Percentiles rank a stretch among this genome's conserved stretches.
phyloP scores from a whole-genome alignment of 2,113 vertebrate species.

The Sus scrofa region DNA sequence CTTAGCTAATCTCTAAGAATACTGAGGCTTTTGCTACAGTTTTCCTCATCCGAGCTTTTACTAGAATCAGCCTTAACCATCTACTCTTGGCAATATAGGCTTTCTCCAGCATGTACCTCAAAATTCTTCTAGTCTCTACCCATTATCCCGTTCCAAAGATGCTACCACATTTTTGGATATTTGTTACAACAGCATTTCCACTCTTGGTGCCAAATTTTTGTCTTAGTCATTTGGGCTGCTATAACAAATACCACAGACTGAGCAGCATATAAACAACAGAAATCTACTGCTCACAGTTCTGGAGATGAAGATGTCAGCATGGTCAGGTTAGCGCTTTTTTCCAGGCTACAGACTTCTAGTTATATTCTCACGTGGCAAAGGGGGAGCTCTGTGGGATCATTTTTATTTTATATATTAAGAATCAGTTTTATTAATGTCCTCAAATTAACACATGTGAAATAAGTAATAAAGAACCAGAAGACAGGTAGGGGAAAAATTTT shows the following conservation, averaged over 20 bases:
- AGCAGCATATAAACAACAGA: neutral
- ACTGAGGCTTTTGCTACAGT: neutral
- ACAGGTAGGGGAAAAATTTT: neutral
- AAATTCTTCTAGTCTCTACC: neutral
- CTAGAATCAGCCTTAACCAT: neutral
- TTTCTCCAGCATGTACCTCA: neutral
- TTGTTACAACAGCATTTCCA: neutral
- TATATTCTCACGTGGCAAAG: neutral
- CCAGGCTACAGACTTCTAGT: neutral
- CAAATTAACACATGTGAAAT: neutral
- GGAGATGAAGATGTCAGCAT: neutral
- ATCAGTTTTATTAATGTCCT: neutral
- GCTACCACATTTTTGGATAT: neutral
- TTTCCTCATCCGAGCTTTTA: neutral
- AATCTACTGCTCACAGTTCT: neutral
- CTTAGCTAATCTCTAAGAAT: neutral
- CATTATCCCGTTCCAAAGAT: neutral
- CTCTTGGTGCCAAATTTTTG: neutral
- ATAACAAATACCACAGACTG: neutral
- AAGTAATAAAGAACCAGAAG: neutral
- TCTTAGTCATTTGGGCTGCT: neutral
- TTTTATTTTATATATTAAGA: neutral
- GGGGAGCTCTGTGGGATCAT: neutral
- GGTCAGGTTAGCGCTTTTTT: neutral
- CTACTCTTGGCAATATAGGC: no score